phyloP scores from a whole-genome alignment of 1,140 invertebrate species.

The Drosophila sucinea region DNA sequence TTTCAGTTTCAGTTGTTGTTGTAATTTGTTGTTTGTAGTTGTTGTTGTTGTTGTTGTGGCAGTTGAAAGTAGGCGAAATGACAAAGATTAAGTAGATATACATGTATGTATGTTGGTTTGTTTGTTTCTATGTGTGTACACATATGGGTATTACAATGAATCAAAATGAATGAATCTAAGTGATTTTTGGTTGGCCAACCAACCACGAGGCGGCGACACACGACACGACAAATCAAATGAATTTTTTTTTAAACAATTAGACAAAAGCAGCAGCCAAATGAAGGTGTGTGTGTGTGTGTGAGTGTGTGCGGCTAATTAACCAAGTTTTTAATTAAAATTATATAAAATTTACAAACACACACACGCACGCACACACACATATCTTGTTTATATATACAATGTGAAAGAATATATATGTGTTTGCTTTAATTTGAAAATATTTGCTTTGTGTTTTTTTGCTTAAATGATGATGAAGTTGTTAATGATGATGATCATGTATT shows the following conservation, averaged over 20 bases:
- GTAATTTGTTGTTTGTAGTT: conserved; percentile 52
- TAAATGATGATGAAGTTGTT: neutral
- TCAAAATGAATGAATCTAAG: neutral
- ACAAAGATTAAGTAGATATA: conserved; percentile 24
- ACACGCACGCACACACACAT: conserved; percentile 13
- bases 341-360: conserved; percentile 16
- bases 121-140: neutral
- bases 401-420: conserved; percentile 4
- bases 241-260: conserved; percentile 18
- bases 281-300: conserved; percentile 18
- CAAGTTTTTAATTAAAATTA: conserved; percentile 66
- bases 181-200: conserved; percentile 1
- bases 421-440: conserved; percentile 16
- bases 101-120: conserved; percentile 18
- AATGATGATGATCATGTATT: conserved; percentile 6
- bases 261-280: conserved; percentile 50
- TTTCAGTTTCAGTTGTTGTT: conserved; percentile 45
- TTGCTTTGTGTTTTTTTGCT: conserved; percentile 15
- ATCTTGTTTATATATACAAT: conserved; percentile 36
- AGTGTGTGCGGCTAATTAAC: conserved; percentile 62
- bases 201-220: too few species aligned
- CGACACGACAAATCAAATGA: conserved; percentile 45
- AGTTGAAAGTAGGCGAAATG: conserved; percentile 30
- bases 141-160: neutral
- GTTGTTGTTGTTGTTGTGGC: conserved; percentile 52